Evolutionary conservation across 2,888 invertebrate species (phyloP).

Genomic region (Blastobasis lacticolella): DNA sequence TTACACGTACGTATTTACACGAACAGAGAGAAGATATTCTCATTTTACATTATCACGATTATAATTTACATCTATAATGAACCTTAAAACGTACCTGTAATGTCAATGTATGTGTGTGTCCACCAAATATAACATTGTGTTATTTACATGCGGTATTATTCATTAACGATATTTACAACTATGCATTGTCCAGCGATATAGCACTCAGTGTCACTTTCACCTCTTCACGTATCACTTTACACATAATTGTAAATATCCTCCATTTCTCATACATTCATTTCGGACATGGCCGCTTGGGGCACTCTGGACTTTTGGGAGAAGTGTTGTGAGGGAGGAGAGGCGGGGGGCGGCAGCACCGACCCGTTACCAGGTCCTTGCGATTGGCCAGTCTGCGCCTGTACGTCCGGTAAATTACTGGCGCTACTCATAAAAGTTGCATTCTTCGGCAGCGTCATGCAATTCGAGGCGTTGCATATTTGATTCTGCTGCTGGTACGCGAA

Average conservation of each 20-base stretch:
- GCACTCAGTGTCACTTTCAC: slow-evolving; percentile 33
- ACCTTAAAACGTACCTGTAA: slow-evolving; percentile 39
- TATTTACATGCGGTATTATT: slow-evolving; percentile 34
- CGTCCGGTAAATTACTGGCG: slow-evolving; percentile 61
- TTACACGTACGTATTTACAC: slow-evolving; percentile 3
- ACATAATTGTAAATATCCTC: slow-evolving; percentile 75
- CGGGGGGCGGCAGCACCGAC: slow-evolving; percentile 43
- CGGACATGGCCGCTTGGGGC: slow-evolving; percentile 88
- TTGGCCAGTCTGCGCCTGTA: slow-evolving; percentile 66
- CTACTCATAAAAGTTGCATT: slow-evolving; percentile 70
- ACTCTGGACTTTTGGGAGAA: slow-evolving; percentile 74
- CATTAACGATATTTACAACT: slow-evolving; percentile 63
- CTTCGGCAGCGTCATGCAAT: slow-evolving; percentile 77
- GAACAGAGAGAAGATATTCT: slow-evolving; percentile 8
- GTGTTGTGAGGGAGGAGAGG: slow-evolving; percentile 57
- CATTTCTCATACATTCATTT: slow-evolving; percentile 90
- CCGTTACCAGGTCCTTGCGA: slow-evolving; percentile 57
- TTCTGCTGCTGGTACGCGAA: slow-evolving; percentile 60
- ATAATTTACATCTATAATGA: slow-evolving; percentile 16
- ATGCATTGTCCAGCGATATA: slow-evolving; percentile 47
- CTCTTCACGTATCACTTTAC: slow-evolving; percentile 59
- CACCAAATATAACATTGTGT: slow-evolving; percentile 23
- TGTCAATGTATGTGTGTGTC: slow-evolving; percentile 23
- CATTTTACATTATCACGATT: slow-evolving; percentile 16
- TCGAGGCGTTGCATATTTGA: slow-evolving; percentile 62